Evolutionary conservation across 1,140 invertebrate genomes (phyloP).

Genomic region (Drosophila carrolli): DNA sequence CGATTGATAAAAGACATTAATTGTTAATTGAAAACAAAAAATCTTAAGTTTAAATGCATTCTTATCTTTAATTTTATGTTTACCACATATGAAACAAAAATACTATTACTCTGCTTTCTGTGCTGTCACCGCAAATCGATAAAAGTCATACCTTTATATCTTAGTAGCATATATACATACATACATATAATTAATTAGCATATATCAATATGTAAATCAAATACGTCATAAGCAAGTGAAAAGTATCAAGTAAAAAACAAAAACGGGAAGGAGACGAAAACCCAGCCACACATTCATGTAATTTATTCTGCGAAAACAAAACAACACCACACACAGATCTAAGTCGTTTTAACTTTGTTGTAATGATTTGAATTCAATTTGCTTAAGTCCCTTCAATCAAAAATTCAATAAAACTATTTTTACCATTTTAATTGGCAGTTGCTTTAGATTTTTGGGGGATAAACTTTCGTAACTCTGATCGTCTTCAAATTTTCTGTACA

Average conservation of each 20-base stretch:
- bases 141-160: conserved; percentile 62
- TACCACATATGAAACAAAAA: conserved; percentile 11
- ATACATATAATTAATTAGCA: conserved; percentile 36
- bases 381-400: conserved; percentile 27
- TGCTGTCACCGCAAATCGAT: conserved; percentile 48
- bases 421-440: conserved; percentile 25
- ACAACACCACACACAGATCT: conserved; percentile 4
- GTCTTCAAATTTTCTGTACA: too few relatives aligned
- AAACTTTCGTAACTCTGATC: too few relatives aligned
- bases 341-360: conserved; percentile 18
- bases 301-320: conserved; percentile 28
- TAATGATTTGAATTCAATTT: conserved; percentile 25
- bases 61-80: conserved; percentile 26
- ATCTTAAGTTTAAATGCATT: conserved; percentile 15
- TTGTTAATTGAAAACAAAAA: conserved; percentile 28
- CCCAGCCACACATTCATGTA: conserved; percentile 25
- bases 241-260: conserved; percentile 9
- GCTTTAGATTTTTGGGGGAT: background rate
- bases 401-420: conserved; percentile 48
- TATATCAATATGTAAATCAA: conserved; percentile 47
- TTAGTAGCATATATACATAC: conserved; percentile 31
- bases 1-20: conserved; percentile 77
- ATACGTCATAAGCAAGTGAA: conserved; percentile 26
- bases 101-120: conserved; percentile 36
- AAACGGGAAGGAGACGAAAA: background rate